Evolutionary conservation across 2,797 vertebrate genomes (phyloP).

Genomic region (Pangasius mekongensis): DNA sequence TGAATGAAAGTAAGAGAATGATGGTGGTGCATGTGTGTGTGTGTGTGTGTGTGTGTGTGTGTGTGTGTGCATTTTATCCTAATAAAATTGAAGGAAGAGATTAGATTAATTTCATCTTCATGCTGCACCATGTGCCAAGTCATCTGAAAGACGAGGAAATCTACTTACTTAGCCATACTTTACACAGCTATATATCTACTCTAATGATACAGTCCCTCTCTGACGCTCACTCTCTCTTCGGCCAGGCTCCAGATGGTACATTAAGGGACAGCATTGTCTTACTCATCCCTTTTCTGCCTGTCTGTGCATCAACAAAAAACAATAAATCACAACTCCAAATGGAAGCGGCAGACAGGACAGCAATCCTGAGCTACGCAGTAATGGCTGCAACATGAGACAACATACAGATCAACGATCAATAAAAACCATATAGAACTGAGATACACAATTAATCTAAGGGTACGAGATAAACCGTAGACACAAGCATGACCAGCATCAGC

Average conservation of each 20-base stretch:
- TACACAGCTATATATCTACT: conserved; percentile 35
- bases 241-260: conserved; percentile 22
- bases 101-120: conserved; percentile 50
- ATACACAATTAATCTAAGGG: not conserved
- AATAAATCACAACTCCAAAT: conserved; percentile 25
- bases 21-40: not conserved
- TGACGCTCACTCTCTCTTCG: not conserved
- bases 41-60: conserved; percentile 14
- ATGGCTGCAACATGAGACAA: not conserved
- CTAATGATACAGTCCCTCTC: conserved; percentile 1
- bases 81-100: conserved; percentile 43
- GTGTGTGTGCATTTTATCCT: conserved; percentile 35
- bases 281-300: conserved; percentile 22
- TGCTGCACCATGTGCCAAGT: conserved; percentile 40
- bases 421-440: not conserved
- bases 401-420: conserved; percentile 5
- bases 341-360: not conserved
- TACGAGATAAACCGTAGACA: not conserved
- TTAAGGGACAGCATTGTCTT: conserved; percentile 26
- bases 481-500: not conserved
- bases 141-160: conserved; percentile 43
- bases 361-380: conserved; percentile 2
- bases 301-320: not conserved
- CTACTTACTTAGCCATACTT: conserved; percentile 35
- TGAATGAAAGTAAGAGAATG: not conserved